Base-by-base conservation (phyloP, 2,888 invertebrate genomes). In the Protophormia terraenovae region DNA sequence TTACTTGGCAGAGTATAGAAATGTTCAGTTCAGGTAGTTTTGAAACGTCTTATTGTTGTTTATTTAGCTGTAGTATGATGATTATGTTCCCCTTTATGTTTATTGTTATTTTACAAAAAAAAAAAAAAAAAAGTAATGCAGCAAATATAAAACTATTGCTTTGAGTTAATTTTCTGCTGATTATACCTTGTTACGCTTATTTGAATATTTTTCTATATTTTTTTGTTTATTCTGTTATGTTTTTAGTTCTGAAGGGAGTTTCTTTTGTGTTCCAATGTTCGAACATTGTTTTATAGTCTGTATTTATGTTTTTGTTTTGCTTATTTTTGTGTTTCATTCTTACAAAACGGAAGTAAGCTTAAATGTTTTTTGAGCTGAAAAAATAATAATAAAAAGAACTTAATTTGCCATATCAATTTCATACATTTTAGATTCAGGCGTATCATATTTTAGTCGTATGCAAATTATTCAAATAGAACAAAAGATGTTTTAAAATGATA, bases 391-490 rank as follows among this genome's bases (percentile, higher is more conserved):
- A 50, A 32, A 58, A 64, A 27, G 10, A 29, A 58, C 45, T 69
- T 78, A 78, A 85, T 85, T 82, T 82, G 78, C 82, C 78, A 71
- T 85, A 85, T 85, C 85, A 78, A 85, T 85, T 85, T 82, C 85
- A 85, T 62, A 72, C 73, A 66, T 29, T 62, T 81, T 45, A 73
- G 82, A 77, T 64, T 62, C 69, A 58, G 55, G 60, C 71, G 38
- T 82, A 64, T 78, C 73, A 55, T 55, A 1, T 69, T 60, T 29
- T 75, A 27, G 8, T 71, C n/a, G 32, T 71, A 78, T 82, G 69
- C 32, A 82, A 78, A 79, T 78, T 64, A 41, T 76, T 62, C 4
- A 27, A 60, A 67, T 41, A 38, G 38, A 60, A 80, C 72, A 77
- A 69, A 82, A 80, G 41, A 79, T 75, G 73, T 73, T 66, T 71